A percentile compares a stretch with the other conserved stretches of the same genome.
Evolutionary conservation across 1,140 invertebrate species (phyloP).

Genomic region (Temnothorax nylanderi): DNA sequence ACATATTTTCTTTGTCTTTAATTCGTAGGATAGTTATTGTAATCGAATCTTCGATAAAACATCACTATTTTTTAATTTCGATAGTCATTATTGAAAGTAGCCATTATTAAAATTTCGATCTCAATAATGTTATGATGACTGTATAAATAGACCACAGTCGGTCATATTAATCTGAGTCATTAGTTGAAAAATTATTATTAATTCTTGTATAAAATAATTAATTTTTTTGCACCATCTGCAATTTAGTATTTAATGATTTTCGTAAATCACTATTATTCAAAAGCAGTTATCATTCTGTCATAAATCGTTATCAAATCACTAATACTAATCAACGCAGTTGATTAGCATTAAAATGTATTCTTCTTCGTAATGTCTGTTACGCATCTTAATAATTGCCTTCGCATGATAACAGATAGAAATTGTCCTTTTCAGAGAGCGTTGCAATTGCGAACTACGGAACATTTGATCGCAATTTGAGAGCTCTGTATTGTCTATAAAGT

Average conservation of each 20-base stretch:
- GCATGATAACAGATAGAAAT: not conserved
- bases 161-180: not conserved
- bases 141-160: not conserved
- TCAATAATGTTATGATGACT: conserved; percentile 3
- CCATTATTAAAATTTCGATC: not conserved
- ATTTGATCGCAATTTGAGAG: conserved; percentile 85
- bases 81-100: not conserved
- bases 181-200: not conserved
- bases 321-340: not conserved
- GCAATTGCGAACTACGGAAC: not conserved
- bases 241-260: not conserved
- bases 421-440: conserved; percentile 3
- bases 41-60: not conserved
- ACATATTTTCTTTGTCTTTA: not conserved
- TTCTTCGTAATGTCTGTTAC: not conserved
- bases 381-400: conserved; percentile 5
- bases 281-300: not conserved
- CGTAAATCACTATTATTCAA: not conserved
- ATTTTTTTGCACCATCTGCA: not conserved
- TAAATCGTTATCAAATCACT: conserved; percentile 4
- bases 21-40: not conserved
- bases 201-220: not conserved
- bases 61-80: not conserved
- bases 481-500: conserved; percentile 92
- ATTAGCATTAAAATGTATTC: not conserved